These are phyloP conservation scores for Andrena minutula DNA, from an alignment of 2,888 invertebrate genomes.

Conservation along the genomic window DNA sequence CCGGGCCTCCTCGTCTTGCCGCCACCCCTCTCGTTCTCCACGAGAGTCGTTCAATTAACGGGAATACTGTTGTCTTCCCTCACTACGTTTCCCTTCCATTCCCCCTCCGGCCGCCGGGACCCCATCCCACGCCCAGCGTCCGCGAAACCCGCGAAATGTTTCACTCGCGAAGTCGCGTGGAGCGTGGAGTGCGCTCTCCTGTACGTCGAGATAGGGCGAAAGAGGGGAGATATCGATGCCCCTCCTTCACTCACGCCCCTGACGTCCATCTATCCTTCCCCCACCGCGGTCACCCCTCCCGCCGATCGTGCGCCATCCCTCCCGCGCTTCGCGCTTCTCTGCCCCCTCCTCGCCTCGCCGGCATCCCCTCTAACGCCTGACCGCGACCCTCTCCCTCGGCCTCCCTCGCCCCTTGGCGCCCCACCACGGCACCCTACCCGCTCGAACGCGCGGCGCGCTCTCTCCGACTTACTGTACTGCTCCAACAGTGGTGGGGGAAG, in stretches of 20 bases:
- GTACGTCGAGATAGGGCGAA: conserved; percentile 53
- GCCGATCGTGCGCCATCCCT: conserved; percentile 62
- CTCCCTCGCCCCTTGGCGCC: conserved; percentile 18
- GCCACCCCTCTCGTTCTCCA: conserved; percentile 63
- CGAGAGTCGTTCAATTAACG: conserved; percentile 76
- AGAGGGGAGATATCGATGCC: conserved; percentile 70
- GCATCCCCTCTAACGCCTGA: conserved; percentile 52
- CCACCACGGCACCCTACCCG: conserved; percentile 29
- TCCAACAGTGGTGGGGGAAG: conserved; percentile 75
- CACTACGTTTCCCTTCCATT: conserved; percentile 69
- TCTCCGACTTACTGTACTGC: conserved; percentile 53
- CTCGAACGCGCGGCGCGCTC: conserved; percentile 51
- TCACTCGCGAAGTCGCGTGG: conserved; percentile 78
- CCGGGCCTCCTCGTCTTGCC: conserved; percentile 64
- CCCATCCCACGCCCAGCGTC: conserved; percentile 67
- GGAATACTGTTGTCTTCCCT: conserved; percentile 81
- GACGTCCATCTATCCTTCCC: conserved; percentile 73
- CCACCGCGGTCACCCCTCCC: conserved; percentile 45
- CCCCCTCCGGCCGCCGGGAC: conserved; percentile 51
- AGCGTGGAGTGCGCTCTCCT: conserved; percentile 66
- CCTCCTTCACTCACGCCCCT: conserved; percentile 78
- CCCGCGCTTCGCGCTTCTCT: conserved; percentile 46
- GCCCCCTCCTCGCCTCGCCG: conserved; percentile 46
- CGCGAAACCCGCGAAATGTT: conserved; percentile 83
- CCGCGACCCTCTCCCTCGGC: conserved; percentile 33